A percentile compares a stretch with the other conserved stretches of the same genome.
phyloP scores from a whole-genome alignment of 1,140 invertebrate species.

The Lasaia peninsularis region DNA sequence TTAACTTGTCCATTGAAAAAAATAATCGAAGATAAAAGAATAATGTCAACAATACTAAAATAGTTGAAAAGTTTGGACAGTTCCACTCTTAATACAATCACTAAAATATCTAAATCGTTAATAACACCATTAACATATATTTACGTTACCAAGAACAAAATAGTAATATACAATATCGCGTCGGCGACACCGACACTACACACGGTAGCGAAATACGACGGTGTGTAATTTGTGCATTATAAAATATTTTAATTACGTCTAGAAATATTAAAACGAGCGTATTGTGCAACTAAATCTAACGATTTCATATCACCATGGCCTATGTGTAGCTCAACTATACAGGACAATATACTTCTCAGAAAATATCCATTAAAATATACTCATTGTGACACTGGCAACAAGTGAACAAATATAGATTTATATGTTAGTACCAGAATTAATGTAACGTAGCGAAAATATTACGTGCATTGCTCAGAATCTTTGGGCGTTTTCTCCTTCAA shows the following conservation, averaged over 20 bases:
- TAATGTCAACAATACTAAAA: conserved; percentile 13
- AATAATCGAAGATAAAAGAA: conserved; percentile 1
- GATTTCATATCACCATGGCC: conserved; percentile 27
- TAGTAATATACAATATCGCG: conserved; percentile 14
- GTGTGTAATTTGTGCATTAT: conserved; percentile 59
- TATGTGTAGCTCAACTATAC: conserved; percentile 11
- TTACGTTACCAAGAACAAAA: conserved; percentile 26
- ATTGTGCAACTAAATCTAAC: conserved; percentile 50
- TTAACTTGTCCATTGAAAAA: conserved; percentile 27
- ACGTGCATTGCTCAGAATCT: too few relatives aligned
- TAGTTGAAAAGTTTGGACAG: conserved; percentile 19
- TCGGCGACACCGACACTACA: not conserved
- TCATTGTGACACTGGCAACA: conserved; percentile 27
- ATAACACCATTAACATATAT: conserved; percentile 52
- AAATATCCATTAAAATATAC: not conserved
- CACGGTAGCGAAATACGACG: not conserved
- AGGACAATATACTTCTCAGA: conserved; percentile 5
- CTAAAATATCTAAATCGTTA: conserved; percentile 61
- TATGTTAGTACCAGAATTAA: not conserved
- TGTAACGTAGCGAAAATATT: too few relatives aligned
- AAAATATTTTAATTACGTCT: conserved; percentile 49
- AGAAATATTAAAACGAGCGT: conserved; percentile 61
- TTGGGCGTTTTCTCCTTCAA: too few relatives aligned
- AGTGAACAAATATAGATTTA: conserved; percentile 19
- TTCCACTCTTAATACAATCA: conserved; percentile 46